These are phyloP conservation scores for Chymomyza amoena DNA, from an alignment of 2,888 invertebrate genomes.

Conservation along the genomic window DNA sequence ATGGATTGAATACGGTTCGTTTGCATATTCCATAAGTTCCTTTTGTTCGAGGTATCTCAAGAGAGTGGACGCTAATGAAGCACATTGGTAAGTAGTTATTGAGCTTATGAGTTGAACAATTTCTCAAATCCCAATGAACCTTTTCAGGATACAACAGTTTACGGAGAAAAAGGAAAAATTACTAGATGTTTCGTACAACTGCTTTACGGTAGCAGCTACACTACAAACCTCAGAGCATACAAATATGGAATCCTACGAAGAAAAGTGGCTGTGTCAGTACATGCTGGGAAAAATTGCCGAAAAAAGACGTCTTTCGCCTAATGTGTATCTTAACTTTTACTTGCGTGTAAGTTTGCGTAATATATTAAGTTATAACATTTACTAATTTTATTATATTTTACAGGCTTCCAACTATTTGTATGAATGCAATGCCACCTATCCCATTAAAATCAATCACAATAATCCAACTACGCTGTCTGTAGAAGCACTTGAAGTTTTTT, in stretches of 20 bases:
- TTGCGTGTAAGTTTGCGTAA: constrained; percentile 80
- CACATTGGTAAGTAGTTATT: neutral
- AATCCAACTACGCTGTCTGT: constrained; percentile 90
- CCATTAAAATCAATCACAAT: constrained; percentile 90
- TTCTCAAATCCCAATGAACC: neutral
- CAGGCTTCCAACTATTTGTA: constrained; percentile 87
- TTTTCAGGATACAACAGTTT: constrained; percentile 71
- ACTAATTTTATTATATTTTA: constrained; percentile 32
- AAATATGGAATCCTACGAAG: constrained; percentile 83
- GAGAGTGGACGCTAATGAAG: constrained; percentile 81
- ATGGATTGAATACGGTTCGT: constrained; percentile 94
- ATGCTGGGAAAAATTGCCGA: constrained; percentile 98
- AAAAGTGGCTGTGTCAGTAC: constrained; percentile 95
- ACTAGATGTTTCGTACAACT: constrained; percentile 87
- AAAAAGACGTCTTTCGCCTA: constrained; percentile 88
- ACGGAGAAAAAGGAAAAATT: constrained; percentile 88
- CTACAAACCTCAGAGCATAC: constrained; percentile 78
- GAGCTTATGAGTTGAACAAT: neutral
- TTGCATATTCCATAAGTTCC: constrained; percentile 93
- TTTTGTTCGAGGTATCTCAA: constrained; percentile 90
- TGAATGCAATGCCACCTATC: constrained; percentile 90
- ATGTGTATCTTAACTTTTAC: constrained; percentile 88
- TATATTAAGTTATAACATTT: neutral
- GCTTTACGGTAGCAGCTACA: constrained; percentile 86
- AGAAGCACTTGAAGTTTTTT: constrained; percentile 92